phyloP scores from a whole-genome alignment of 2,888 invertebrate genomes.

The Zhuqinia jingwanae region DNA sequence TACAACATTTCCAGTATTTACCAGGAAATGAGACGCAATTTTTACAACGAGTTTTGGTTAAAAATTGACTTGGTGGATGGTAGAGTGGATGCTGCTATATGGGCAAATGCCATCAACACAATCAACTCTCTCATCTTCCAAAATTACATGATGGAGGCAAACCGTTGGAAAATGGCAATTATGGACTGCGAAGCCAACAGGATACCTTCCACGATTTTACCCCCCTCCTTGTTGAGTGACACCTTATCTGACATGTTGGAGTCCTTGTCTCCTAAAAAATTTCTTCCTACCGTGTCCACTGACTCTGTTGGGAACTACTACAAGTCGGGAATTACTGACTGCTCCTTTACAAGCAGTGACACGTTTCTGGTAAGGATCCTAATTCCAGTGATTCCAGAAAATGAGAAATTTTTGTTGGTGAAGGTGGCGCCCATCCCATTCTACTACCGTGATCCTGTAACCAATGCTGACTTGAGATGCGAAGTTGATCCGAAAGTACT shows the following conservation, averaged over 20 bases:
- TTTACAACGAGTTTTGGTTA: slow-evolving; percentile 61
- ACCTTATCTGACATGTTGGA: slow-evolving; percentile 62
- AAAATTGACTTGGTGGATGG: slow-evolving; percentile 50
- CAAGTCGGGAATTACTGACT: slow-evolving; percentile 65
- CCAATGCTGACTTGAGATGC: slow-evolving; percentile 49
- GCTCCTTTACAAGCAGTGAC: slow-evolving; percentile 66
- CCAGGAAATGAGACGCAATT: slow-evolving; percentile 56
- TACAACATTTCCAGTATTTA: slow-evolving; percentile 71
- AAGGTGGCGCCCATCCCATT: slow-evolving; percentile 59
- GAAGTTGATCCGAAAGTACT: slow-evolving; percentile 32
- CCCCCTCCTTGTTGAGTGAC: slow-evolving; percentile 46
- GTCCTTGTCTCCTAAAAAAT: not conserved
- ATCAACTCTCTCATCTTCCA: slow-evolving; percentile 55
- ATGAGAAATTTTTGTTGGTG: slow-evolving; percentile 43
- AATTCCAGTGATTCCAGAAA: slow-evolving; percentile 58
- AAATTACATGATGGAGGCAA: slow-evolving; percentile 68
- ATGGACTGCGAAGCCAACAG: slow-evolving; percentile 68
- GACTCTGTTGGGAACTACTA: slow-evolving; percentile 64
- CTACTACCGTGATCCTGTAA: slow-evolving; percentile 18
- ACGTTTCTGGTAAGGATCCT: slow-evolving; percentile 67
- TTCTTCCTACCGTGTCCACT: slow-evolving; percentile 53
- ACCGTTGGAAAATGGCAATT: slow-evolving; percentile 70
- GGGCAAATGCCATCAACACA: slow-evolving; percentile 65
- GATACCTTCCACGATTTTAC: slow-evolving; percentile 62
- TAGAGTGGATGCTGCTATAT: slow-evolving; percentile 62